Base-by-base conservation (phyloP, 1,140 invertebrate species). In the Drosophila pallidifrons region DNA sequence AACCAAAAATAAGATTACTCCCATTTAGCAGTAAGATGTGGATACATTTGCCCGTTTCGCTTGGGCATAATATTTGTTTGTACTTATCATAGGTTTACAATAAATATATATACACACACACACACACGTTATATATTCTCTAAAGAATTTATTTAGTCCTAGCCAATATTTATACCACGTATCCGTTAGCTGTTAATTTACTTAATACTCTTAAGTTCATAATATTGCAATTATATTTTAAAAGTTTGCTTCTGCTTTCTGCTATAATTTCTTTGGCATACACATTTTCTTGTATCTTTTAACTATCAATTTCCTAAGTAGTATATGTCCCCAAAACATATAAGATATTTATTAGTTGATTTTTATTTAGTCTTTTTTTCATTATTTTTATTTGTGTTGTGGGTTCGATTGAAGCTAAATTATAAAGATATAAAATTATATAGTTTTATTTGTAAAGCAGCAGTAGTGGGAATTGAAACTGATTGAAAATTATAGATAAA, bases 241-340 rank as follows among this genome's bases (percentile, higher is more conserved):
- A 47, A 47, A 77, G 58, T 85, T 72, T 82, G 60, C 51, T 85
- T 38, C 59, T 59, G 81, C 81, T 83, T 83, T n/a, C n/a, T n/a
- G n/a, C n/a, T 74, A 57, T 83, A 46, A 63, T 65, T 72, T 69
- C 54, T 60, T 75, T 82, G 67, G 67, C 78, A 64, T 67, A 70
- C 64, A 20, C 15, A 2, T 47, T 20, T 47, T 20, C 13, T 16
- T 5, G 7, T 8, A 8, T 47, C 25, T 32, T 41, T 57, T 63
- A 61, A 64, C 43, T 41, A 58, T 58, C 32, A 38, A 35, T 16
- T 35, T 25, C 3, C 32, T 57, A 5, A 3, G 54, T 57, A 57
- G 54, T 41, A 52, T 35, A 41, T 41, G 25, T 41, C 10, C 54
- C 52, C 10, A 66, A 35, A 47, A 67, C 45, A 16, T 35, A 32